Evolutionary conservation across 2,113 vertebrate genomes (phyloP).

Genomic region (Gnathonemus echidnorhynchus): DNA sequence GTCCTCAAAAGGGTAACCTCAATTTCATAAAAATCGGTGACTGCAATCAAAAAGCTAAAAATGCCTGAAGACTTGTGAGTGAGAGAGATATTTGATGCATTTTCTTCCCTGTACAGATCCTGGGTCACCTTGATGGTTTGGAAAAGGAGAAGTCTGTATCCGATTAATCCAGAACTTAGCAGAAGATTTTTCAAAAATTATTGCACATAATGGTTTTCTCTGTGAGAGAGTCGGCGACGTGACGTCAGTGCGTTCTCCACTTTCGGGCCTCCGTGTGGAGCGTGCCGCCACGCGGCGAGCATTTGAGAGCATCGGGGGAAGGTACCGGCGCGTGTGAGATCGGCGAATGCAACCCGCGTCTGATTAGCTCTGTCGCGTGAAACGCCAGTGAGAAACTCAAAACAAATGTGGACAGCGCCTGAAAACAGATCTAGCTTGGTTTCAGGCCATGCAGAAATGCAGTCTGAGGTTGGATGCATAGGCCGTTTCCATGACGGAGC

Average conservation of each 20-base stretch:
- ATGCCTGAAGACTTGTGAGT: not conserved
- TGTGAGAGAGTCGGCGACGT: not conserved
- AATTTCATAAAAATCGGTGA: no score
- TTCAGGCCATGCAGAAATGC: not conserved
- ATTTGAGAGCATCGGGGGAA: not conserved
- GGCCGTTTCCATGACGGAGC: not conserved
- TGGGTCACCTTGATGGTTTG: not conserved
- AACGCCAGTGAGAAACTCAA: not conserved
- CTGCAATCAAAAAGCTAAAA: no score
- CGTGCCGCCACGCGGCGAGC: not conserved
- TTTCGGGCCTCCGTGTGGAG: not conserved
- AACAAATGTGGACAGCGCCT: not conserved
- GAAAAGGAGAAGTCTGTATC: not conserved
- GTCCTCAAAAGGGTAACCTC: no score
- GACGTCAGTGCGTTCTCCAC: not conserved
- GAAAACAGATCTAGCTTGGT: not conserved
- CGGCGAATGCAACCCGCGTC: not conserved
- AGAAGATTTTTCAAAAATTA: conserved; percentile 3
- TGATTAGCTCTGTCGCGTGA: not conserved
- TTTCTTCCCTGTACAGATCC: not conserved
- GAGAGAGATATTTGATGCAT: not conserved
- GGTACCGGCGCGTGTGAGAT: not conserved
- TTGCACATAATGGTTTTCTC: not conserved
- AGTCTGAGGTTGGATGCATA: not conserved
- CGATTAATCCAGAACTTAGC: not conserved